Base-by-base conservation (phyloP, 2,797 vertebrate genomes). In the Chanos chanos region DNA sequence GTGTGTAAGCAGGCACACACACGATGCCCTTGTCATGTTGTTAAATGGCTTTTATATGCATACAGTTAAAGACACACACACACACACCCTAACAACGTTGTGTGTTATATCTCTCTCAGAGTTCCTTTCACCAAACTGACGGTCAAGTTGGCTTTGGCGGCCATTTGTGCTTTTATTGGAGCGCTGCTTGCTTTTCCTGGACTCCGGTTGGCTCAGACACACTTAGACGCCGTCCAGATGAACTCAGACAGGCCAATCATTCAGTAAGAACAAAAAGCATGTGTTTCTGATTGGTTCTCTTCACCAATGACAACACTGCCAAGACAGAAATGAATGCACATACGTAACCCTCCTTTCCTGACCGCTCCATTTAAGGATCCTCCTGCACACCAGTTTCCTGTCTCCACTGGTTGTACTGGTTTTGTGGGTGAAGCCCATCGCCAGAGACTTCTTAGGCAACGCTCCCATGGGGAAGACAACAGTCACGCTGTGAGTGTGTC, bases 191-290 rank as follows among this genome's bases (percentile, higher is more conserved):
- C 93, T 6, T 99, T 99, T 75, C 96, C 96, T 0, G 94, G 96
- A 28, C 90, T 99, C 65, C 90, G 95, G 10, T 72, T 99, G 86
- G 94, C 95, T 31, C 96, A 98, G 87, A 99, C 93, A 0, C 95
- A 99, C 72, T 82, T 94, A 0, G 95, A 97, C 0, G 92, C 95
- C 0, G 87, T 98, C 0, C 85, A 89, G 76, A 84, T 94, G 87
- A 90, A 92, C 0, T 82, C 88, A 0, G 83, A 85, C 61, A 87
- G 77, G 3, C 96, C 95, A 0, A 31, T 92, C 66, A 80, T 94
- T 47, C 94, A 96, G 95, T 96, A 81, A 73, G 84, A 73, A 21
- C 1, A 37, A 16, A 5, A 7, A 7, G 6, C 16, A 31, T 27
- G 5, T n/a, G 1, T 34, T 34, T 36, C 34, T 5, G 3, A 39